A percentile compares a stretch with the other conserved stretches of the same genome.
Conservation (phyloP, 1,140 invertebrate genomes). For the Eciton burchellii region DNA sequence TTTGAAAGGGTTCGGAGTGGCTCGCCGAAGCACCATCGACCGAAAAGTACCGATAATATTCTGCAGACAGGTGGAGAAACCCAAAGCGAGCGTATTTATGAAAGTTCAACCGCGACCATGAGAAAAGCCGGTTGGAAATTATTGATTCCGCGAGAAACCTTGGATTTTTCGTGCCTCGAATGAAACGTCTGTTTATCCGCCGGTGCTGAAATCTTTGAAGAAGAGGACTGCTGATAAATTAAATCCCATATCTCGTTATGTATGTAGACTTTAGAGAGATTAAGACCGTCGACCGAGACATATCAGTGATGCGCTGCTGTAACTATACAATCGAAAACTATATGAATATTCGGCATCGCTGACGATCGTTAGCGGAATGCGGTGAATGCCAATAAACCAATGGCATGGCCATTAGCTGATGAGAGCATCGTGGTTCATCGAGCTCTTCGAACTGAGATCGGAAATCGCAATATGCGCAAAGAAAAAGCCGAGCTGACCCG, state of each 20-base stretch:
- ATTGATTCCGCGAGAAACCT: neutral
- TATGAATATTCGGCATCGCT: conserved; percentile 28
- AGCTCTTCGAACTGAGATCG: conserved; percentile 32
- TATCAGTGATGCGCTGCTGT: neutral
- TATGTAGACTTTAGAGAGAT: conserved; percentile 27
- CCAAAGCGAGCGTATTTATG: conserved; percentile 6
- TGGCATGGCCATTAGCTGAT: conserved; percentile 68
- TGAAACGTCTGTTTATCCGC: neutral
- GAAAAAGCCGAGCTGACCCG: neutral
- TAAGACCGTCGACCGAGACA: conserved; percentile 10
- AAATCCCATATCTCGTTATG: conserved; percentile 36
- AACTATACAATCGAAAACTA: conserved; percentile 31
- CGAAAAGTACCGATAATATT: neutral
- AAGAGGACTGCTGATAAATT: neutral
- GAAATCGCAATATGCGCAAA: conserved; percentile 27
- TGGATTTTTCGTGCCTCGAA: too few species aligned
- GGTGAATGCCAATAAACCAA: conserved; percentile 41
- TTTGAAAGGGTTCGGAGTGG: conserved; percentile 34
- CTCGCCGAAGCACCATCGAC: neutral
- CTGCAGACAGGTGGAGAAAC: neutral
- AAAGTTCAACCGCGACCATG: neutral
- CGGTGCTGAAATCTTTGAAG: neutral
- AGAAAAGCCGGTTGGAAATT: neutral
- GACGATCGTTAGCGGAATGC: conserved; percentile 35
- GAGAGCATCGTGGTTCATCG: conserved; percentile 63